Evolutionary conservation across 2,888 invertebrate species (phyloP).

Genomic region (Cheiracanthium punctorium): DNA sequence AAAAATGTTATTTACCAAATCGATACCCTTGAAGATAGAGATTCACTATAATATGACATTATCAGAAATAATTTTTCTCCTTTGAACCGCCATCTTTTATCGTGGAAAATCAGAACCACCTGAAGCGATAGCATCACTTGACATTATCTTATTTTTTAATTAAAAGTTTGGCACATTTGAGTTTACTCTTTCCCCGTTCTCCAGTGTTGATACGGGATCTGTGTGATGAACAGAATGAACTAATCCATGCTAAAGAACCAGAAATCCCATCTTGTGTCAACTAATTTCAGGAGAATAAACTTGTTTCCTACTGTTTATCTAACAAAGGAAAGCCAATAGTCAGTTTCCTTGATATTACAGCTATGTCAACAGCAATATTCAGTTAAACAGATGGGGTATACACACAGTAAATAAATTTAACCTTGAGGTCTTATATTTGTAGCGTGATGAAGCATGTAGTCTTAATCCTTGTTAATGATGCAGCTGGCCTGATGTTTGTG

Average conservation of each 20-base stretch:
- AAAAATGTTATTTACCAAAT: too few relatives aligned
- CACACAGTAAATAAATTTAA: conserved; percentile 36
- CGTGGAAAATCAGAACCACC: too few relatives aligned
- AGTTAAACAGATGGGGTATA: conserved; percentile 36
- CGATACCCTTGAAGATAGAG: too few relatives aligned
- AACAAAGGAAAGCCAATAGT: conserved; percentile 62
- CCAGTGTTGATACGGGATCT: not conserved
- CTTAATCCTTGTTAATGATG: too few relatives aligned
- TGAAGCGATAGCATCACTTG: too few relatives aligned
- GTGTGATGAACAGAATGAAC: not conserved
- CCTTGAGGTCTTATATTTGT: conserved; percentile 22
- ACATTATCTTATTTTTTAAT: too few relatives aligned
- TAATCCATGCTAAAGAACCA: not conserved
- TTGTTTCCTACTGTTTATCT: conserved; percentile 40
- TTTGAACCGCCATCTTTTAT: too few relatives aligned
- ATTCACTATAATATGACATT: too few relatives aligned
- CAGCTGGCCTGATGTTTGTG: too few relatives aligned
- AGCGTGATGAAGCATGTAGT: not conserved
- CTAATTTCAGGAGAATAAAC: conserved; percentile 47
- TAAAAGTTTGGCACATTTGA: too few relatives aligned
- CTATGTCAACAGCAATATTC: conserved; percentile 60
- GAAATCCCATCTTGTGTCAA: conserved; percentile 31
- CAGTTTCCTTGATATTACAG: conserved; percentile 53
- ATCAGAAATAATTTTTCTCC: too few relatives aligned
- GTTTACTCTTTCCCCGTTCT: too few relatives aligned